These are phyloP conservation scores for Parotia lawesii DNA, from an alignment of 2,113 vertebrate species.

Conservation along the genomic window DNA sequence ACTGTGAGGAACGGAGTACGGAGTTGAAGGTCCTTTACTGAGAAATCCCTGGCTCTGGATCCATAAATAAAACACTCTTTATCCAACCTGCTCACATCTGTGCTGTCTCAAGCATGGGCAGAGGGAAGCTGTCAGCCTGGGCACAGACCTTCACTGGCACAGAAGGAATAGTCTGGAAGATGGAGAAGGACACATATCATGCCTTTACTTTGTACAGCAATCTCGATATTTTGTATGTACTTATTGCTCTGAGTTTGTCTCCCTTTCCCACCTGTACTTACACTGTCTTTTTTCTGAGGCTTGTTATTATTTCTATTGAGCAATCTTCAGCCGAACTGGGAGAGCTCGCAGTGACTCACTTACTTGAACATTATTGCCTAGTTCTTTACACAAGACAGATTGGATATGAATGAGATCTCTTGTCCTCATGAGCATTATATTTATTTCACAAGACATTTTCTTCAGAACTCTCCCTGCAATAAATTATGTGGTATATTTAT, in stretches of 20 bases:
- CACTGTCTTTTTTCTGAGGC: constrained; percentile 38
- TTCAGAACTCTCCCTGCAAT: constrained; percentile 60
- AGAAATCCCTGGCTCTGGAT: not conserved
- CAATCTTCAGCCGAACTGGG: constrained; percentile 53
- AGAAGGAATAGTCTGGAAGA: not conserved
- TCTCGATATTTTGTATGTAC: constrained; percentile 14
- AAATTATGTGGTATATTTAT: constrained; percentile 71
- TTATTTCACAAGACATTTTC: constrained; percentile 66
- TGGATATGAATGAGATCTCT: constrained; percentile 61
- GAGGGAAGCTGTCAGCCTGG: not conserved
- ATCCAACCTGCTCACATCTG: not conserved
- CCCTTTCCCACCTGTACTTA: constrained; percentile 59
- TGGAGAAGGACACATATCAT: not conserved
- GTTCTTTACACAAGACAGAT: constrained; percentile 74
- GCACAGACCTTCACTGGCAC: not conserved
- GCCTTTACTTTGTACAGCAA: constrained; percentile 20
- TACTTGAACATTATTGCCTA: constrained; percentile 69
- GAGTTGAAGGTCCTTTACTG: not conserved
- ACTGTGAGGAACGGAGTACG: not conserved
- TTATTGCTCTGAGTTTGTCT: constrained; percentile 34
- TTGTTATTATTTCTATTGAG: constrained; percentile 66
- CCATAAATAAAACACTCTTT: not conserved
- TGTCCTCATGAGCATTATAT: constrained; percentile 61
- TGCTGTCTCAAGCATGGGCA: not conserved
- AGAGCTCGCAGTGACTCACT: constrained; percentile 57